These are phyloP conservation scores for Drosophila ambigua DNA, from an alignment of 1,140 invertebrate genomes.

Conservation along the genomic window DNA sequence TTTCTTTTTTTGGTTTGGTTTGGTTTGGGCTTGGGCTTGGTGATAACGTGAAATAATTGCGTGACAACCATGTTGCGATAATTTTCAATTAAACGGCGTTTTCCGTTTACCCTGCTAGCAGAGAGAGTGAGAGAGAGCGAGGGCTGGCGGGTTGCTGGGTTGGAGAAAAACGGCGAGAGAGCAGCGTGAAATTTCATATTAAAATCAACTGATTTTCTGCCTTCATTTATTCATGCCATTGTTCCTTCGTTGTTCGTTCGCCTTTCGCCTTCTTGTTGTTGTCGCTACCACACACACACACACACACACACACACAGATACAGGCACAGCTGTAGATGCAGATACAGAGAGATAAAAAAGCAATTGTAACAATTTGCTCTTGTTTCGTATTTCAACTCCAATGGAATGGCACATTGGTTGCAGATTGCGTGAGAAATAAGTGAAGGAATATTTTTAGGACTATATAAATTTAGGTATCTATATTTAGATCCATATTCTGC, in stretches of 20 bases:
- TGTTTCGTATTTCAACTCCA: slow-evolving; percentile 56
- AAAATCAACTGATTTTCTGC: slow-evolving; percentile 82
- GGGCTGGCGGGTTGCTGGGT: no score
- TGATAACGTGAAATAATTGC: slow-evolving; percentile 83
- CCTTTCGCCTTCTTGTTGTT: slow-evolving; percentile 49
- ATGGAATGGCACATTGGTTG: background rate
- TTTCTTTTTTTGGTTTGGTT: slow-evolving; percentile 46
- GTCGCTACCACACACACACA: slow-evolving; percentile 41
- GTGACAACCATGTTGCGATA: slow-evolving; percentile 83
- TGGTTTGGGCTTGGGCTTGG: slow-evolving; percentile 30
- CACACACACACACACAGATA: slow-evolving; percentile 32
- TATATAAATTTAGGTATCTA: no score
- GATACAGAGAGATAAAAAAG: slow-evolving; percentile 27
- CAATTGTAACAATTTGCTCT: slow-evolving; percentile 66
- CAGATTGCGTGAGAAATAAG: no score
- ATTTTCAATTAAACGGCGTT: slow-evolving; percentile 83
- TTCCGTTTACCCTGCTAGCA: slow-evolving; percentile 35
- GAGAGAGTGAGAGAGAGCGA: background rate
- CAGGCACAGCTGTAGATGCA: slow-evolving; percentile 2
- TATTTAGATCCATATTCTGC: no score
- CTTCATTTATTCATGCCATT: slow-evolving; percentile 79
- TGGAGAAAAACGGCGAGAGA: slow-evolving; percentile 19
- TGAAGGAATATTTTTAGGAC: no score
- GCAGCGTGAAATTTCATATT: slow-evolving; percentile 81
- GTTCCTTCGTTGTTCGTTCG: slow-evolving; percentile 22